phyloP scores from a whole-genome alignment of 2,888 invertebrate species.

The Lasioglossum oenotherae region DNA sequence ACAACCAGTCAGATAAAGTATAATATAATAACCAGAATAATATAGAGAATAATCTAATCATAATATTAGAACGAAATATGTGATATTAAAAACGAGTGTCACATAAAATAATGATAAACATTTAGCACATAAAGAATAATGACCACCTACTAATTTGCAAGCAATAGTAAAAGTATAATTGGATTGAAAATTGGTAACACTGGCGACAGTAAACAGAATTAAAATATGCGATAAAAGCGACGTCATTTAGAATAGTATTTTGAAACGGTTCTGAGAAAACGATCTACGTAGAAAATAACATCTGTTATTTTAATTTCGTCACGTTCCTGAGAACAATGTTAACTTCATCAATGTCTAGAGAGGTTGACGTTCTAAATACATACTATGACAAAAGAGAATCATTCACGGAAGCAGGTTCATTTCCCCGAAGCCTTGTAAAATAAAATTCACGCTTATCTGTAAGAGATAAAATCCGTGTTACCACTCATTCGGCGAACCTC shows the following conservation, averaged over 20 bases:
- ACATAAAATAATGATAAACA: not conserved
- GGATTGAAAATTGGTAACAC: not conserved
- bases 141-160: not conserved
- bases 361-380: slow-evolving; percentile 39
- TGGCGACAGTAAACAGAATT: not conserved
- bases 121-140: not conserved
- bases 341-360: not conserved
- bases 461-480: slow-evolving; percentile 62
- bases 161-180: not conserved
- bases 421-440: slow-evolving; percentile 58
- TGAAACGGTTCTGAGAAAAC: not conserved
- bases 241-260: not conserved
- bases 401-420: slow-evolving; percentile 60
- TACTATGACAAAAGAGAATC: slow-evolving; percentile 45
- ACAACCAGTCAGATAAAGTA: not conserved
- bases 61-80: not conserved
- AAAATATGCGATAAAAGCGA: not conserved
- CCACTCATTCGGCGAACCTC: slow-evolving; percentile 60
- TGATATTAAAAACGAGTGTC: not conserved
- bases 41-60: not conserved
- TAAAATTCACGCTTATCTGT: slow-evolving; percentile 61
- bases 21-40: not conserved
- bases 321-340: slow-evolving; percentile 15
- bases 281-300: not conserved
- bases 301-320: slow-evolving; percentile 14